These are phyloP conservation scores for Apaloderma vittatum DNA, from an alignment of 2,113 vertebrate genomes.

Conservation along the genomic window DNA sequence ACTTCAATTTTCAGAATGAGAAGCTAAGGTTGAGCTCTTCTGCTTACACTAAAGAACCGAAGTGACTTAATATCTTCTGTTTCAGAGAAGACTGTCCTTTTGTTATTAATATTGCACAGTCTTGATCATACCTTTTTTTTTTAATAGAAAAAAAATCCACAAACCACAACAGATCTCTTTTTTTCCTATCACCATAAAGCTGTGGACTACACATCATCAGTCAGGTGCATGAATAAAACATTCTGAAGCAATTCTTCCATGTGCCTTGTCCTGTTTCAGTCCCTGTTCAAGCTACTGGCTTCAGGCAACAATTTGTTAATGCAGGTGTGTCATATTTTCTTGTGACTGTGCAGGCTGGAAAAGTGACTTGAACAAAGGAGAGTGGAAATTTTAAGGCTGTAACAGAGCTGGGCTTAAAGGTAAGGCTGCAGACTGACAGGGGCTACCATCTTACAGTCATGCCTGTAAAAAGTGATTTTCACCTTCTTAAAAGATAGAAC, in stretches of 20 bases:
- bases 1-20: not conserved
- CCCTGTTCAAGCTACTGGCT: constrained; percentile 6
- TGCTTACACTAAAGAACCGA: not conserved
- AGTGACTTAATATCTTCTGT: not conserved
- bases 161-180: not conserved
- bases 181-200: not conserved
- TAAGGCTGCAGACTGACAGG: not conserved
- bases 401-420: not conserved
- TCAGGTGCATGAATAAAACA: constrained; percentile 38
- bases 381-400: not conserved
- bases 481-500: not conserved
- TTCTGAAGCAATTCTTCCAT: constrained; percentile 2
- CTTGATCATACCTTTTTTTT: not conserved
- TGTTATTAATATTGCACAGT: not conserved
- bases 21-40: not conserved
- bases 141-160: no score
- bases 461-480: not conserved
- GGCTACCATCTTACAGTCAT: not conserved
- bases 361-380: constrained; percentile 2
- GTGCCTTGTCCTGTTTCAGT: not conserved
- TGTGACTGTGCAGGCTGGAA: not conserved
- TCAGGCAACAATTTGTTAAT: constrained; percentile 29
- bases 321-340: not conserved
- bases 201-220: not conserved
- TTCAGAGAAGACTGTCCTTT: not conserved